Evolutionary conservation across 2,888 invertebrate species (phyloP), one percentile per base, ranked within the genome.

Genomic region (Drosophila flavopinicola): DNA sequence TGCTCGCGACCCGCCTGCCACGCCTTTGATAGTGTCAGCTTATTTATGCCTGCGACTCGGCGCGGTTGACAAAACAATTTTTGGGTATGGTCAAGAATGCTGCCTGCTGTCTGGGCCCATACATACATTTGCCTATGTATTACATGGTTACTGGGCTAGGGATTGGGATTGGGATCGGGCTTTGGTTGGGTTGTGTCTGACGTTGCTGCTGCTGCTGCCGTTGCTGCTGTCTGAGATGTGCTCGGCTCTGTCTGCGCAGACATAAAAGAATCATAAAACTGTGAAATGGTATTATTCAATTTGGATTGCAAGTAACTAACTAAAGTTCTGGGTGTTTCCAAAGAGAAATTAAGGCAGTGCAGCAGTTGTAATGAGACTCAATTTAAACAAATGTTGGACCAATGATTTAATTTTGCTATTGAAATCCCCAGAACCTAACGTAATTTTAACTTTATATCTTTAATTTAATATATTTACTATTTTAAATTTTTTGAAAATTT

Each of bases 31-130:
- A 44, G 64, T 69, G 75, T 63, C 74, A 51, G 79, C 86, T 83
- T 88, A 79, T 79, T 85, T 83, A 73, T 37, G 30, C n/a, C 25
- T 10, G 32, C 44, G 17, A 24, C 54, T 23, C 60, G n/a, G 37
- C 61, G 47, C 64, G 53, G 69, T 71, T 71, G 71, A 71, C 71
- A 71, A 64, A 66, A 48, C 82, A 64, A 74, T 80, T 85, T 88
- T 89, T 88, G 89, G 88, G 90, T 86, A 89, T 90, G 89, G 89
- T 89, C 89, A 89, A 89, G 89, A 88, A 85, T 75, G 64, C 53
- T 35, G 51, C 13, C 56, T 39, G 51, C 45, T 57, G 60, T 63
- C 67, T 57, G 63, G 56, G 51, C 66, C 58, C n/a, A 61, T 65
- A 15, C 44, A 33, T 30, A 41, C 49, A 44, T 65, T 37, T 48